Evolutionary conservation across 2,113 vertebrate species (phyloP).

Genomic region (Catharus bicknelli): DNA sequence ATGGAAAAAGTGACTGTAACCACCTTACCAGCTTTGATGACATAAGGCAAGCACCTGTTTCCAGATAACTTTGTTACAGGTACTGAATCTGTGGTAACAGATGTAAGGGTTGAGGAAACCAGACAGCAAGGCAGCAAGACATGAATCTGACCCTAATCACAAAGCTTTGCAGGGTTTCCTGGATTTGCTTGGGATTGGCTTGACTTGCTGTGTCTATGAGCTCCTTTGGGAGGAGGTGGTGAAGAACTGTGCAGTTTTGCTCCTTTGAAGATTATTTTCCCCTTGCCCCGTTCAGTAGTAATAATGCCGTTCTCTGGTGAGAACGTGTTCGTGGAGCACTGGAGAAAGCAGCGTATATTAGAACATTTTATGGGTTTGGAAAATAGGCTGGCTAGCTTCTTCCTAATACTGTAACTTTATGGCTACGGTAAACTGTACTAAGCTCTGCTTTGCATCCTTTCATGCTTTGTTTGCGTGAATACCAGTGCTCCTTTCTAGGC

Average conservation of each 20-base stretch:
- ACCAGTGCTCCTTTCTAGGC: conserved; percentile 55
- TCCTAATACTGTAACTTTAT: conserved; percentile 58
- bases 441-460: conserved; percentile 65
- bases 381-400: conserved; percentile 52
- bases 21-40: not conserved
- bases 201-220: conserved; percentile 52
- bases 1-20: conserved; percentile 11
- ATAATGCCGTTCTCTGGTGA: conserved; percentile 27
- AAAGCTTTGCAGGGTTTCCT: conserved; percentile 17
- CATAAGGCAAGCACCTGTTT: not conserved
- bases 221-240: conserved; percentile 33
- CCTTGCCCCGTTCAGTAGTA: not conserved
- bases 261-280: conserved; percentile 13
- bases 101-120: conserved; percentile 20
- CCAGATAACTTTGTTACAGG: not conserved
- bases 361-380: conserved; percentile 41
- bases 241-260: conserved; percentile 22
- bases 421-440: conserved; percentile 55
- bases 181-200: conserved; percentile 40
- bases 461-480: conserved; percentile 58
- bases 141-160: not conserved
- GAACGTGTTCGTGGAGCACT: conserved; percentile 3
- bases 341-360: not conserved
- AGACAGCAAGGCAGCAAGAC: conserved; percentile 9
- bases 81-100: not conserved